Base-by-base conservation (phyloP, 2,888 invertebrate species). In the Cataglyphis livida region DNA sequence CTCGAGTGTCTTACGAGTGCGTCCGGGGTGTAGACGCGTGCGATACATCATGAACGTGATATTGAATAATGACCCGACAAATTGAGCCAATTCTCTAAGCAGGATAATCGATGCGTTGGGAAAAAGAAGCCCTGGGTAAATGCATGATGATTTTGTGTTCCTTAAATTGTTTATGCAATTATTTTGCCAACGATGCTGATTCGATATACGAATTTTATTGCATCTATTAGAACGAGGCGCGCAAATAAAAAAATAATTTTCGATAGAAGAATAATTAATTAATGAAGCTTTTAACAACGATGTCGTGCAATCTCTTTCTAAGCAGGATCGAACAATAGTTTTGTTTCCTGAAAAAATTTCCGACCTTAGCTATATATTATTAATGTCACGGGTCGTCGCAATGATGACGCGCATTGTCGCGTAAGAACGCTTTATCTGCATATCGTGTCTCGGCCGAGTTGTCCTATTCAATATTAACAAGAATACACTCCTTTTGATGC, bases 1-100 rank as follows among this genome's bases (percentile, higher is more conserved):
- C 38, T 84, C 81, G 18, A n/a, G 54, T 66, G 54, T 74, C 28
- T 62, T 25, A 12, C 44, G 68, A 79, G 86, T 83, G 87, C 51
- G 78, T 82, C 76, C 64, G 84, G 57, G 84, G 57, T 73, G 76
- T 54, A 32, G 83, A 83, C 74, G 82, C 12, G 21, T 48, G 62
- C 74, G 68, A 35, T 68, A 62, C 76, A 74, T 71, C 48, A 48
- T 12, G 25, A 76, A 9, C 3, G 75, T 54, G 66, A 12, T 38
- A 35, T 21, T 48, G 35, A 38, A 38, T 51, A 54, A 66, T 66
- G 48, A 75, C 38, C n/a, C 48, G 35, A 38, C 21, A 12, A 18
- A 1, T 3, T 35, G 12, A 62, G 35, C 28, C 15, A 32, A 10
- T 9, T 61, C 32, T 44, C 9, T 44, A 4, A 59, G 12, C n/a